Base-by-base conservation (phyloP, 1,140 invertebrate species). In the Mesaphorura yosii region DNA sequence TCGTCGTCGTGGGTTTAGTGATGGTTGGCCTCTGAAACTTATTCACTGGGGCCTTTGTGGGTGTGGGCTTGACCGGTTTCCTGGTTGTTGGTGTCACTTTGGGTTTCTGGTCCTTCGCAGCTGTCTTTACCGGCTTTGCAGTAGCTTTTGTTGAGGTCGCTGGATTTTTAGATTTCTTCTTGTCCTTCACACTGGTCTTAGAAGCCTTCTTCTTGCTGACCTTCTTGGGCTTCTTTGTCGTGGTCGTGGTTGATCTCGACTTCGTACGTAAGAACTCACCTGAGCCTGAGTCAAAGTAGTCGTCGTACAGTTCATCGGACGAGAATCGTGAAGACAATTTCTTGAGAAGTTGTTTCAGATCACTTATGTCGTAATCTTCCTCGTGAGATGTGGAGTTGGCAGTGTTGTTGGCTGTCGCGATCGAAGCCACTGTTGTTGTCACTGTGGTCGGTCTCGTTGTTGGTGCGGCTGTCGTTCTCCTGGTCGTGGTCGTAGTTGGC, bases 401-500 rank as follows among this genome's bases (percentile, higher is more conserved):
- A 39, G 53, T 10, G 45, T 34, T 50, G 31, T 48, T 52, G 14
- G 50, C 44, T 17, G 50, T 34, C 7, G 48, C 12, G 31, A 17
- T 17, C n/a, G 42, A 12, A 3, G 42, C 25, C 2, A 44, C 47
- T 4, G 53, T 50, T 5, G 51, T 53, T 10, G 57, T 50, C 4
- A 51, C 51, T 1, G 55, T 42, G 3, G 50, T 41, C 17, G 59
- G 26, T n/a, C 48, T 51, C 3, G 40, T 41, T 23, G 53, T 49
- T 37, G 28, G 42, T 4, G 44, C 17, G 15, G 50, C 46, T 2
- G 48, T 59, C 38, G 4, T 25, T 26, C 1, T n/a, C n/a, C n/a
- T n/a, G n/a, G 44, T 53, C 20, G 45, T 51, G 20, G 44, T 41
- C 19, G 53, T 25, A 19, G 54, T 42, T 27, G 48, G 22, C 40